phyloP scores from a whole-genome alignment of 2,888 invertebrate species.

The Tuta absoluta region DNA sequence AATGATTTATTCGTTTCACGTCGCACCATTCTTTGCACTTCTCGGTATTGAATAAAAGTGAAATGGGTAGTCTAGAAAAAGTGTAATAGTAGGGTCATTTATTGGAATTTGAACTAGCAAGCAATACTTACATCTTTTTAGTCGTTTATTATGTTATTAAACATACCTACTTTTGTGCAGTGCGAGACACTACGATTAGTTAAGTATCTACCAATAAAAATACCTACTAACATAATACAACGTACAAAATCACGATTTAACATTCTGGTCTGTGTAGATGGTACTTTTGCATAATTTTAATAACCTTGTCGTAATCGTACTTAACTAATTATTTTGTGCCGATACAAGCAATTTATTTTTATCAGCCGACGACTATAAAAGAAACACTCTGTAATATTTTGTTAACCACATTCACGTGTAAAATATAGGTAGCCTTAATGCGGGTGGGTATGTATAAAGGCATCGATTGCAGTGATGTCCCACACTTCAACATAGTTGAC shows the following conservation, averaged over 20 bases:
- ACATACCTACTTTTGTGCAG: too few relatives aligned
- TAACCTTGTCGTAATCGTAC: neutral
- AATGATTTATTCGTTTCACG: neutral
- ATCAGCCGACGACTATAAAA: slow-evolving; percentile 1
- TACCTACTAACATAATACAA: too few relatives aligned
- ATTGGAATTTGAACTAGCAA: too few relatives aligned
- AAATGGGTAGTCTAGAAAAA: too few relatives aligned
- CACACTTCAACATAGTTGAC: neutral
- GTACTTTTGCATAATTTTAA: neutral
- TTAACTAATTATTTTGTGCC: neutral
- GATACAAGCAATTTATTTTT: slow-evolving; percentile 2
- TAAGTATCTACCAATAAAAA: too few relatives aligned
- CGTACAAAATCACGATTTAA: too few relatives aligned
- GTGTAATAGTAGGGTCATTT: too few relatives aligned
- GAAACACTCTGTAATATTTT: slow-evolving; percentile 9
- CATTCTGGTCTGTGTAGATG: too few relatives aligned
- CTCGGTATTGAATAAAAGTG: neutral
- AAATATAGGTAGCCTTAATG: neutral
- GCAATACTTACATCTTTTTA: too few relatives aligned
- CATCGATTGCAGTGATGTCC: neutral
- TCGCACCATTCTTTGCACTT: neutral
- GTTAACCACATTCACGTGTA: slow-evolving; percentile 2
- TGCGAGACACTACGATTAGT: too few relatives aligned
- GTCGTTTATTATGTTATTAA: too few relatives aligned
- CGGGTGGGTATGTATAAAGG: slow-evolving; percentile 13